A percentile compares a stretch with the other conserved stretches of the same genome.
phyloP scores from a whole-genome alignment of 2,797 vertebrate species.

The Chromis chromis region DNA sequence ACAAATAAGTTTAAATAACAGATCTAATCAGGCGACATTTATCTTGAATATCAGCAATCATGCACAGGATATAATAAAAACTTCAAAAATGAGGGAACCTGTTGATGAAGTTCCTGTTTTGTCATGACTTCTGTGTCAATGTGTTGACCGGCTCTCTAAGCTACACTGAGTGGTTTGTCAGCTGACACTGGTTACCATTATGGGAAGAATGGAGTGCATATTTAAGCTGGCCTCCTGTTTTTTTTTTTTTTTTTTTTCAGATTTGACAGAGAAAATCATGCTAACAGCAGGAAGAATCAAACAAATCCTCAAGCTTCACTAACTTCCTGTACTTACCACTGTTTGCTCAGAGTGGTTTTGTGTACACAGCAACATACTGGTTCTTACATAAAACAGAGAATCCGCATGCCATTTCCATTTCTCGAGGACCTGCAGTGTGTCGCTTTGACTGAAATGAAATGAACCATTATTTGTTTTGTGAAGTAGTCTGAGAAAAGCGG shows the following conservation, averaged over 20 bases:
- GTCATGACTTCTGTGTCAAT: too few species aligned
- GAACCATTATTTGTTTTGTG: not conserved
- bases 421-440: constrained; percentile 3
- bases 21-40: constrained; percentile 6
- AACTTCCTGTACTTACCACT: not conserved
- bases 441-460: not conserved
- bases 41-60: not conserved
- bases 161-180: constrained; percentile 36
- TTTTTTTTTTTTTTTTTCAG: not conserved
- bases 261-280: not conserved
- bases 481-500: too few species aligned
- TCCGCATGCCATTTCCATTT: not conserved
- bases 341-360: constrained; percentile 15
- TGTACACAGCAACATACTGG: constrained; percentile 26
- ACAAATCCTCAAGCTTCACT: not conserved
- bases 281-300: not conserved
- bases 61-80: too few species aligned
- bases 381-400: fast-evolving
- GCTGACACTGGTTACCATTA: constrained; percentile 32
- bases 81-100: too few species aligned
- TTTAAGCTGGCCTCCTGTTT: not conserved
- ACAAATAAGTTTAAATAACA: constrained; percentile 22
- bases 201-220: not conserved
- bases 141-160: constrained; percentile 3
- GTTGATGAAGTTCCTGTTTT: too few species aligned